Base-by-base conservation (phyloP, 2,113 vertebrate genomes). In the Hippocampus barbouri region DNA sequence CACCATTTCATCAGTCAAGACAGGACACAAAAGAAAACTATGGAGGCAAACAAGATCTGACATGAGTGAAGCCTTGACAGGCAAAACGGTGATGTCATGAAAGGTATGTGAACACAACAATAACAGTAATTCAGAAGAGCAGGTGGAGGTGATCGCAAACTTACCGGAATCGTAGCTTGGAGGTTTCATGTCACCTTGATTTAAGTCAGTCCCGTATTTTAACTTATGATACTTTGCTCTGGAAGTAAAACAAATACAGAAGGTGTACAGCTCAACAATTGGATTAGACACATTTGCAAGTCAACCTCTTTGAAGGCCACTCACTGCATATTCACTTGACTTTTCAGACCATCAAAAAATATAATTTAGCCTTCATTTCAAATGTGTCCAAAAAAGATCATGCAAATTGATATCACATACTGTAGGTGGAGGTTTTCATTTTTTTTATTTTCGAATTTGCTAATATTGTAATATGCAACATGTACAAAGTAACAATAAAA, bases 221-320 rank as follows among this genome's bases (percentile, higher is more conserved):
- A 98, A 94, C 87, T 98, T 99, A 90, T 99, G 96, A 90, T 96
- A 97, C 89, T 99, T 99, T 80, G 97, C 95, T 92, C 97, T 99
- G 89, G 65, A 79, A 79, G 40, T 3, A 27, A 77, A 83, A 77
- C 81, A 61, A 69, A 56, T 47, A 16, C 4, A 27, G 27, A 45
- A 63, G 14, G 57, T 45, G 85, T 41, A 76, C 15, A 49, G 47
- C 76, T 64, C 34, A 81, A 45, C 34, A 77, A 78, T 79, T 12
- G 62, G 11, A 79, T 73, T 43, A 73, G 81, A 78, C 16, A 72
- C 21, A 38, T 21, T 61, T 6, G 12, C 23, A 34, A 8, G 16
- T 40, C 21, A 25, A 27, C 8, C 9, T 40, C 20, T 63, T 62
- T 20, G 25, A 6, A 59, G 5, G 27, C 14, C 4, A 34, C 1